These are phyloP conservation scores for Uromys caudimaculatus DNA, from an alignment of 2,797 vertebrate species.

Conservation along the genomic window DNA sequence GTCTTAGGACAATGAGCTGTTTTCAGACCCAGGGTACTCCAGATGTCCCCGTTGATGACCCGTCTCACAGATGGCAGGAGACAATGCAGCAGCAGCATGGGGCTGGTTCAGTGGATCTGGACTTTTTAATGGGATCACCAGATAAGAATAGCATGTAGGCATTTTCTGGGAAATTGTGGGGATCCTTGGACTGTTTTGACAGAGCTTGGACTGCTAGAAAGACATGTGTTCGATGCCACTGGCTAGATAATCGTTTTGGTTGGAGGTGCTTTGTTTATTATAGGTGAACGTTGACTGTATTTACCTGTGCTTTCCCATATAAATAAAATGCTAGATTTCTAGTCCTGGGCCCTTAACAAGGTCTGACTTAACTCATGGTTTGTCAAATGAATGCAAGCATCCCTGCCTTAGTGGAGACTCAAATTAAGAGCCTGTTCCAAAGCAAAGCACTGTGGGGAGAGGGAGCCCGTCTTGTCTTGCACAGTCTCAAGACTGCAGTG, in stretches of 20 bases:
- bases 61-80: not conserved
- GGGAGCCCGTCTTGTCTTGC: not conserved
- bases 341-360: fast-evolving
- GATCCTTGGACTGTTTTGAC: not conserved
- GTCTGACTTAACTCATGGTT: fast-evolving
- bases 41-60: not conserved
- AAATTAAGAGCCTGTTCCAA: not conserved
- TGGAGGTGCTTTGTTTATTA: fast-evolving
- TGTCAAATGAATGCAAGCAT: not conserved
- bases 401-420: not conserved
- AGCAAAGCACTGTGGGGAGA: fast-evolving
- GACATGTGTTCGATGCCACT: fast-evolving
- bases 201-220: fast-evolving
- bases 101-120: not conserved
- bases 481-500: fast-evolving
- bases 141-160: not conserved
- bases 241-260: not conserved
- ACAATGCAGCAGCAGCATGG: fast-evolving
- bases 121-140: not conserved
- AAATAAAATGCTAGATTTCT: fast-evolving
- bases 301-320: fast-evolving
- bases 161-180: not conserved
- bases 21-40: not conserved
- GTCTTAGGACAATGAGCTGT: not conserved
- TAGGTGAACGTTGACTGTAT: fast-evolving